A percentile compares a stretch with the other conserved stretches of the same genome.
phyloP scores from a whole-genome alignment of 2,797 vertebrate species.

The Chrosomus eos region DNA sequence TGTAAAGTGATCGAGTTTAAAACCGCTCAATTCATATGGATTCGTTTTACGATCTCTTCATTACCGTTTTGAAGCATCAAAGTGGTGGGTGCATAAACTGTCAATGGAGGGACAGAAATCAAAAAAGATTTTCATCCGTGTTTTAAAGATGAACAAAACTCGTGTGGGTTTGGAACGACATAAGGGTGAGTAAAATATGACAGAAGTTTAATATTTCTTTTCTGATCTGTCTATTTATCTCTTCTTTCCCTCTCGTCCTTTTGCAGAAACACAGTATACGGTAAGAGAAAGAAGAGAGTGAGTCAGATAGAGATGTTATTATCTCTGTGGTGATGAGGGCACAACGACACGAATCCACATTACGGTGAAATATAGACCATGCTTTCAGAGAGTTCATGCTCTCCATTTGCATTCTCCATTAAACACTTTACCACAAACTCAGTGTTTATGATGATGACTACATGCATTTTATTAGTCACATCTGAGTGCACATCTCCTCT shows the following conservation, averaged over 20 bases:
- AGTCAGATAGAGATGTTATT: conserved; percentile 5
- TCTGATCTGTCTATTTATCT: neutral
- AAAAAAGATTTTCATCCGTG: too few species aligned
- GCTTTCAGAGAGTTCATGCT: conserved; percentile 22
- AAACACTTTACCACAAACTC: conserved; percentile 6
- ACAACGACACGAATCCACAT: conserved; percentile 12
- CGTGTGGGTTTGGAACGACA: too few species aligned
- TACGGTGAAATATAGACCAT: conserved; percentile 39
- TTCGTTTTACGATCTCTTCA: too few species aligned
- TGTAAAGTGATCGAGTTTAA: too few species aligned
- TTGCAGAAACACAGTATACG: neutral
- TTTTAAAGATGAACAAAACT: too few species aligned
- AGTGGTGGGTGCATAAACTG: too few species aligned
- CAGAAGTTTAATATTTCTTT: neutral
- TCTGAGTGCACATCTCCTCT: neutral
- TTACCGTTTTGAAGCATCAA: too few species aligned
- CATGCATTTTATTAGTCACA: conserved; percentile 9
- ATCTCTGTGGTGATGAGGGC: conserved; percentile 18
- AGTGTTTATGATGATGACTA: neutral
- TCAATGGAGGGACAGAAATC: too few species aligned
- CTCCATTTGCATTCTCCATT: conserved; percentile 39
- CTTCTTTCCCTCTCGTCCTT: neutral
- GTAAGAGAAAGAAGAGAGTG: conserved; percentile 4
- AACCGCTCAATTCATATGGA: too few species aligned
- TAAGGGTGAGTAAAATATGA: too few species aligned